A percentile compares a stretch with the other conserved stretches of the same genome.
These are phyloP conservation scores for Himalopsyche phryganea DNA, from an alignment of 1,140 invertebrate species.

Conservation along the genomic window DNA sequence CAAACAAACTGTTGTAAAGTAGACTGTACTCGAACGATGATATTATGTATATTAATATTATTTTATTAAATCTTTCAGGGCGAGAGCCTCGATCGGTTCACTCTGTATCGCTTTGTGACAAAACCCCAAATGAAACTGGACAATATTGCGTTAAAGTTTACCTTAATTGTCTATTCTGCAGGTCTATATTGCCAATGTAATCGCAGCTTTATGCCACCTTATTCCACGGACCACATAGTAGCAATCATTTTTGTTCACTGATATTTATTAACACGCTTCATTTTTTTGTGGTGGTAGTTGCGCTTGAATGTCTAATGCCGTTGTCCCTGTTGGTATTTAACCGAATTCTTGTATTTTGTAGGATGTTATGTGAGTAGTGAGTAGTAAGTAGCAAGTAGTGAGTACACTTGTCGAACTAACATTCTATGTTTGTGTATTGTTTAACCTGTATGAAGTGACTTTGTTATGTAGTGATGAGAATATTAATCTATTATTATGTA, in stretches of 20 bases:
- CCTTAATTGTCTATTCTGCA: not conserved
- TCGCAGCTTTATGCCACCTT: not conserved
- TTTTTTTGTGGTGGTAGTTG: not conserved
- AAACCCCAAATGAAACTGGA: slow-evolving; percentile 6
- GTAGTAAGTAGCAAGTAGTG: too few relatives aligned
- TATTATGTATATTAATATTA: not conserved
- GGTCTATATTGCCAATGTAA: too few relatives aligned
- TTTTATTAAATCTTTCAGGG: not conserved
- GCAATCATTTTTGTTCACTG: slow-evolving; percentile 26
- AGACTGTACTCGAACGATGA: not conserved
- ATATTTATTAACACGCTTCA: slow-evolving; percentile 12
- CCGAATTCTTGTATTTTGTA: too few relatives aligned
- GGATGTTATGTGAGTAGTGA: too few relatives aligned
- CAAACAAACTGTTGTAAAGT: not conserved
- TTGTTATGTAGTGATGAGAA: slow-evolving; percentile 17
- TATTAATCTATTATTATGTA: slow-evolving; percentile 13
- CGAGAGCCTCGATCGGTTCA: not conserved
- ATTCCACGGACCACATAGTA: slow-evolving; percentile 24
- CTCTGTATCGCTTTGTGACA: not conserved
- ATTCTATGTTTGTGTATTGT: too few relatives aligned
- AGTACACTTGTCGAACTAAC: too few relatives aligned
- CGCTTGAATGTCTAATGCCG: too few relatives aligned
- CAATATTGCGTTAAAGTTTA: not conserved
- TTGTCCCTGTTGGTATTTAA: too few relatives aligned
- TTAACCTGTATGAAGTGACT: too few relatives aligned